These are phyloP conservation scores for Serrognathus titanus DNA, from an alignment of 2,888 invertebrate genomes.

Conservation along the genomic window DNA sequence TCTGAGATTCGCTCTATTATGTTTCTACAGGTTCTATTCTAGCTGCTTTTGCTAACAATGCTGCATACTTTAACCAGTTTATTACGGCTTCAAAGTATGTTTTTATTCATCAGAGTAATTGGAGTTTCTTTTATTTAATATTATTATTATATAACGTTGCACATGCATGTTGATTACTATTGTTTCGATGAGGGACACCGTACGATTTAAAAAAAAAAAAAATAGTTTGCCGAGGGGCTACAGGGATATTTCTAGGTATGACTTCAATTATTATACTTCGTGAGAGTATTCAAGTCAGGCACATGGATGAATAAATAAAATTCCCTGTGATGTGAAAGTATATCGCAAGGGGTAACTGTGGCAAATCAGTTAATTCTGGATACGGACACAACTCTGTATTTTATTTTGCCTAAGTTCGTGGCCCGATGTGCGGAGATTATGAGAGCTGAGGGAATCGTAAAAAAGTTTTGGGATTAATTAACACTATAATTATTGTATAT, in stretches of 20 bases:
- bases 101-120: slow-evolving; percentile 16
- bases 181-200: slow-evolving; percentile 29
- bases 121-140: slow-evolving; percentile 9
- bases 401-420: background rate
- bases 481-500: too few species aligned
- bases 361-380: slow-evolving; percentile 1
- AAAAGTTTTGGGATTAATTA: too few species aligned
- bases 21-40: background rate
- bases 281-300: background rate
- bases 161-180: slow-evolving; percentile 26
- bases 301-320: background rate
- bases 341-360: background rate
- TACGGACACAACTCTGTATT: background rate
- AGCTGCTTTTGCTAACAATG: slow-evolving; percentile 23
- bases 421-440: slow-evolving; percentile 6
- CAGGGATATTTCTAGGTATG: slow-evolving; percentile 3
- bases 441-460: slow-evolving; percentile 1
- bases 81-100: slow-evolving; percentile 5
- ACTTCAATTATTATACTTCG: background rate
- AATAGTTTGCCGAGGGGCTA: slow-evolving; percentile 22
- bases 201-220: slow-evolving; percentile 23
- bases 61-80: slow-evolving; percentile 15
- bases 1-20: background rate
- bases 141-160: slow-evolving; percentile 24
- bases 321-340: background rate